Base-by-base conservation (phyloP, 37 sponge, comb jelly and placozoan species). In the Crambe crambe region DNA sequence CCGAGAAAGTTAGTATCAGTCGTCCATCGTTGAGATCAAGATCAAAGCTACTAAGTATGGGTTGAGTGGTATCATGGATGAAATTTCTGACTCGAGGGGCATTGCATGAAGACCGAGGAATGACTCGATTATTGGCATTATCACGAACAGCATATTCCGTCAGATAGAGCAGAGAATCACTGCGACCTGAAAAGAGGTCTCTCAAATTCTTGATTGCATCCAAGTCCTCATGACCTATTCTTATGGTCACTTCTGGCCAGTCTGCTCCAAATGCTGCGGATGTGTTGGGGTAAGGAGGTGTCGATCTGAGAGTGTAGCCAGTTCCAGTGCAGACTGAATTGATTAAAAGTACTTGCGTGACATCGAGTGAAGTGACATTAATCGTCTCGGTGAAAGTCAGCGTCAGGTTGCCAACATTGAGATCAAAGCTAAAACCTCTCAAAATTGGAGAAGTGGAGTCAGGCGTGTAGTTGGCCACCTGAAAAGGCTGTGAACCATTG, bases 331-430 rank as follows among this genome's bases (percentile, higher is more conserved):
- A 70, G n/a, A 70, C 59, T 18, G 39, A 0, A 63, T 51, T 74
- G 27, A 78, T 58, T 34, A 87, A 38, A 20, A 86, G 87, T 57
- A 96, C 31, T 44, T 92, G 88, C 37, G 93, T 89, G 0, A 89
- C 83, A 69, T 89, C 83, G 3, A 96, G 78, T 63, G 93, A 87
- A 18, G 86, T 58, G n/a, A 92, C 86, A 68, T 96, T 90, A 10
- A 96, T 77, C 39, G 96, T 96, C 59, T 96, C 96, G 66, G 88
- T 82, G 73, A 96, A 96, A 3, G 93, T 96, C 12, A 96, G 44
- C n/a, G 87, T 89, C 42, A 96, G 74, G 23, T 90, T 80, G 20
- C 96, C 93, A 68, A 59, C 21, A 60, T 96, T 79, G 57, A 96
- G 54, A 74, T 96, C 91, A 22, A 90, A 72, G 25, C 84, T 89